Conservation (phyloP, 2,888 invertebrate genomes). For the Chaetoderma sp. region DNA sequence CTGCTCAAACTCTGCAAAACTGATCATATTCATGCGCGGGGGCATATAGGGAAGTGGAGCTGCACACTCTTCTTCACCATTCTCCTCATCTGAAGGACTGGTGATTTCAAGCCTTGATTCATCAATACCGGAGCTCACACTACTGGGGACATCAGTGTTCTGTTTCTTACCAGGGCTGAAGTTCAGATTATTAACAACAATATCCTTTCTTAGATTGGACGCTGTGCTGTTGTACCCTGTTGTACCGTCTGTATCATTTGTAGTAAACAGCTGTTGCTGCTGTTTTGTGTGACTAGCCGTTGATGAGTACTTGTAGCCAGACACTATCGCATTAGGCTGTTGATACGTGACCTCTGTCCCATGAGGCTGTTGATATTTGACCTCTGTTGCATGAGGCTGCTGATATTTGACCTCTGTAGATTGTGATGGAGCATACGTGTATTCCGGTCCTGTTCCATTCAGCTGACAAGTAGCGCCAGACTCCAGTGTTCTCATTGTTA, state of each 20-base stretch:
- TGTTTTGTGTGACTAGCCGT: not conserved
- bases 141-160: not conserved
- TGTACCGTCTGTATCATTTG: slow-evolving; percentile 29
- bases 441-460: not conserved
- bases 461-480: not conserved
- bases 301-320: no score
- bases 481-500: slow-evolving; percentile 9
- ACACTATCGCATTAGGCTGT: no score
- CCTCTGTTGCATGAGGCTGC: not conserved
- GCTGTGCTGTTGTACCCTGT: slow-evolving; percentile 15
- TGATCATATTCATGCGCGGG: slow-evolving; percentile 35
- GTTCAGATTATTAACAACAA: slow-evolving; percentile 35
- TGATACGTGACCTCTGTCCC: not conserved
- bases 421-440: not conserved
- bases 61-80: slow-evolving; percentile 42
- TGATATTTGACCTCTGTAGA: not conserved
- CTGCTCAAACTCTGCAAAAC: slow-evolving; percentile 41
- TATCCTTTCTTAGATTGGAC: slow-evolving; percentile 28
- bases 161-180: not conserved
- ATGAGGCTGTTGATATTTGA: not conserved
- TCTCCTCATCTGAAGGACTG: slow-evolving; percentile 43
- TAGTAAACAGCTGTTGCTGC: not conserved
- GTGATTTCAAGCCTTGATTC: slow-evolving; percentile 34
- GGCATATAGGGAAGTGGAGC: slow-evolving; percentile 22
- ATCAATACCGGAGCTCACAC: no score